These are phyloP conservation scores for Dinothrombium tinctorium DNA, from an alignment of 1,140 invertebrate genomes.

Conservation along the genomic window DNA sequence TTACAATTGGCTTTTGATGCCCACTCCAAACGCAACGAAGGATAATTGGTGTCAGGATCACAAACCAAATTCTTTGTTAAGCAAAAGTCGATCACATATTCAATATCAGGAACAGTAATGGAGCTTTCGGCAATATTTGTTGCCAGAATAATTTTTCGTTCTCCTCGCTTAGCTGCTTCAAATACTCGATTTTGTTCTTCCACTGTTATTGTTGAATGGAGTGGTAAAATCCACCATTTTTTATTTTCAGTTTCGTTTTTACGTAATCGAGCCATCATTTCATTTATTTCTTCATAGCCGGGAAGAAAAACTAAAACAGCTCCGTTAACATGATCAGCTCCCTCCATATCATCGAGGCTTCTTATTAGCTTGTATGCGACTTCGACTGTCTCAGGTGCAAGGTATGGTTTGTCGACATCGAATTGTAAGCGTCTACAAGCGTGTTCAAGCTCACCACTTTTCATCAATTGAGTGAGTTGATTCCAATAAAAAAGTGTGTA, in stretches of 20 bases:
- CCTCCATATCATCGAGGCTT: background rate
- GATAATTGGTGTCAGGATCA: slow-evolving; percentile 84
- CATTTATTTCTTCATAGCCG: slow-evolving; percentile 29
- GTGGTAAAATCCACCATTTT: slow-evolving; percentile 28
- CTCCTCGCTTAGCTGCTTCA: slow-evolving; percentile 24
- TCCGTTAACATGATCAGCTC: slow-evolving; percentile 16
- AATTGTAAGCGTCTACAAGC: too few relatives aligned
- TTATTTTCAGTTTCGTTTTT: slow-evolving; percentile 15
- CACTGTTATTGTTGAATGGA: slow-evolving; percentile 42
- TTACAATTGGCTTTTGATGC: slow-evolving; percentile 91
- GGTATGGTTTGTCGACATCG: too few relatives aligned
- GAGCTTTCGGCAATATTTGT: slow-evolving; percentile 95
- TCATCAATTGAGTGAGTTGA: too few relatives aligned
- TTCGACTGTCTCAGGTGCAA: too few relatives aligned
- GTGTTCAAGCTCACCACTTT: too few relatives aligned
- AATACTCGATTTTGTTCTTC: slow-evolving; percentile 48
- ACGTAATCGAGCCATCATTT: slow-evolving; percentile 14
- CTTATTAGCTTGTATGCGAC: too few relatives aligned
- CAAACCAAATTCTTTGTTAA: slow-evolving; percentile 67
- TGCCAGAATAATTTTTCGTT: slow-evolving; percentile 64
- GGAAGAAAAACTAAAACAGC: slow-evolving; percentile 32
- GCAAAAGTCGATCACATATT: slow-evolving; percentile 90
- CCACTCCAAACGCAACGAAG: slow-evolving; percentile 71
- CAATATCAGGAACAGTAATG: slow-evolving; percentile 76
- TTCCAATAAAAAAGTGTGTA: too few relatives aligned